Evolutionary conservation across 2,888 invertebrate species (phyloP), one percentile per base, ranked within the genome.

Genomic region (Athetis lepigone): DNA sequence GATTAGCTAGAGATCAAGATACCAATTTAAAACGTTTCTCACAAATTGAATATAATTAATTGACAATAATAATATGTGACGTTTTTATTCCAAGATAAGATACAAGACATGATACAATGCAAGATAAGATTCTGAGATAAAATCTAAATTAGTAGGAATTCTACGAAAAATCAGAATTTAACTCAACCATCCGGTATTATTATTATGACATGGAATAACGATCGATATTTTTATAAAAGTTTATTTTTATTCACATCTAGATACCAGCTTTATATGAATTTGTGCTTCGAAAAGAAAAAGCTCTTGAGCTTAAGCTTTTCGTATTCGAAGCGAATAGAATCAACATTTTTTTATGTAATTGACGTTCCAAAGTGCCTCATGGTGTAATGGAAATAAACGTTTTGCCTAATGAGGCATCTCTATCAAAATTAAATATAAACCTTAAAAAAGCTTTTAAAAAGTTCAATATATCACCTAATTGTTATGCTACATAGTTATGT

Each of bases 101-200:
- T 58, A 27, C 16, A 33, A 19, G 13, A 23, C 4, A 47, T 13
- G 29, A 47, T 29, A 3, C 13, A 33, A 13, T 13, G 33, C 11
- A 19, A 39, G 45, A 63, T 66, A 54, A 29, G 66, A 45, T 19
- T 43, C 16, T 16, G 16, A 19, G 64, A 67, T 64, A 40, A 67
- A n/a, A 60, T 69, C 39, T 59, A 19, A 43, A 66, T 69, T 39
- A n/a, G 16, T 8, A 8, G 7, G 37, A 45, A 49, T 59, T 50
- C 59, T 16, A 25, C 25, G 33, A 49, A 33, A n/a, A 7, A n/a
- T n/a, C 25, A 45, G 49, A 68, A 57, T 65, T 36, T 4, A 42
- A 16, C 37, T 49, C 8, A 33, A 8, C 42, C 0, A 45, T 39
- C n/a, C 37, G 23, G 37, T 49, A 29, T 68, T 58, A 29, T 37